These are phyloP conservation scores for Porites lobata DNA, from an alignment of 92 coral and sea anemone species.

Conservation along the genomic window DNA sequence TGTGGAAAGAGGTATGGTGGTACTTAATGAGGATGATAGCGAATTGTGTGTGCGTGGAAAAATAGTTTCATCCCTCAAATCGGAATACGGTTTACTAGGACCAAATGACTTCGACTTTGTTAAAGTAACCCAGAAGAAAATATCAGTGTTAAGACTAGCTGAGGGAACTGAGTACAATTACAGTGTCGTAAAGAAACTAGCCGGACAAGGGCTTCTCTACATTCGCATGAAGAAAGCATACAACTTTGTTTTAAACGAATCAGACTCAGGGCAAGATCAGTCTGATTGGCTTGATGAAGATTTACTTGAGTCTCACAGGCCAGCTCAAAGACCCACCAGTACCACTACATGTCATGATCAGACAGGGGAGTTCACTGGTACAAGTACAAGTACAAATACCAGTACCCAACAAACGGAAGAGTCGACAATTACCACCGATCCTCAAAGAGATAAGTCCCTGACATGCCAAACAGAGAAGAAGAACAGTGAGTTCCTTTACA, in stretches of 20 bases:
- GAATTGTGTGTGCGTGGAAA: slow-evolving; percentile 39
- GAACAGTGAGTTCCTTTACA: no score
- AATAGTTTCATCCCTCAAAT: slow-evolving; percentile 50
- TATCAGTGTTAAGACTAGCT: slow-evolving; percentile 54
- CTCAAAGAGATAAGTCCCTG: no score
- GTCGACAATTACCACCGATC: no score
- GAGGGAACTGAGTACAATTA: slow-evolving; percentile 67
- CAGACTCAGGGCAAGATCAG: no score
- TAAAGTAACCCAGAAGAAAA: slow-evolving; percentile 66
- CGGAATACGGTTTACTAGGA: slow-evolving; percentile 43
- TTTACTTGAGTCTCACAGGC: no score
- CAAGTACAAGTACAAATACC: no score
- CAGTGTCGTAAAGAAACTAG: slow-evolving; percentile 61
- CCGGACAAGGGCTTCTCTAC: slow-evolving; percentile 79
- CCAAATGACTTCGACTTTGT: slow-evolving; percentile 64
- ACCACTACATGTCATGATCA: no score
- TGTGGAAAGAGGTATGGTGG: slow-evolving; percentile 61
- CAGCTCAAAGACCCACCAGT: no score
- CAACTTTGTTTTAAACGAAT: slow-evolving; percentile 46
- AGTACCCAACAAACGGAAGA: no score
- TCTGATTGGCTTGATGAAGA: no score
- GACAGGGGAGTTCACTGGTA: no score
- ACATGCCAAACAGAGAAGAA: no score
- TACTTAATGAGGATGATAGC: slow-evolving; percentile 44
- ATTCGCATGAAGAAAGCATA: slow-evolving; percentile 59